Percentiles rank a stretch among this genome's conserved stretches.
Conservation (phyloP, 2,797 vertebrate genomes). For the Aeoliscus strigatus region DNA sequence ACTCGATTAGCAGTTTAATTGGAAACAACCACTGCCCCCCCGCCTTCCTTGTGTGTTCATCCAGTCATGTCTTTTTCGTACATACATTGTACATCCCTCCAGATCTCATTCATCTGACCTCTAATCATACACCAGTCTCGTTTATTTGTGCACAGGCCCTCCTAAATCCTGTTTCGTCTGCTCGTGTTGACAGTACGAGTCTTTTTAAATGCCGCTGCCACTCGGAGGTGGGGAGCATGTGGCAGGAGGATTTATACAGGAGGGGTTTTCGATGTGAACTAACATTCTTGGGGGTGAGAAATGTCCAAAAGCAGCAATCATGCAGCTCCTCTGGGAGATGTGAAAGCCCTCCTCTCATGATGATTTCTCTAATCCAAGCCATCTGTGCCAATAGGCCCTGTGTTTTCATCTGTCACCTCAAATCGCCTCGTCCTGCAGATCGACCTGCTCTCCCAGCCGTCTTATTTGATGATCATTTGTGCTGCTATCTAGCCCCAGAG, state of each 20-base stretch:
- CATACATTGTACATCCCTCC: slow-evolving; percentile 36
- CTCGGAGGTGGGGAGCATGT: slow-evolving; percentile 18
- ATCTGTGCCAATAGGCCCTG: slow-evolving; percentile 74
- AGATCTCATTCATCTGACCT: slow-evolving; percentile 43
- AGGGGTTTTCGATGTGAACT: slow-evolving; percentile 41
- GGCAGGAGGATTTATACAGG: slow-evolving; percentile 24
- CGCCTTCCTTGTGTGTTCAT: slow-evolving; percentile 13
- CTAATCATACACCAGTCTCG: slow-evolving; percentile 49
- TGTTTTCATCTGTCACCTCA: slow-evolving; percentile 65
- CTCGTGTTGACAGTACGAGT: slow-evolving; percentile 56
- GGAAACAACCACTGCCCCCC: slow-evolving; percentile 37
- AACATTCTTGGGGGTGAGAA: slow-evolving; percentile 67
- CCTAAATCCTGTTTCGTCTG: slow-evolving; percentile 42
- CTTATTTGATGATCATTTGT: slow-evolving; percentile 57
- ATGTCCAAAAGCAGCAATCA: slow-evolving; percentile 75
- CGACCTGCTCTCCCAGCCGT: slow-evolving; percentile 34
- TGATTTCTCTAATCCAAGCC: slow-evolving; percentile 75
- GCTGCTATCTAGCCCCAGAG: slow-evolving; percentile 24
- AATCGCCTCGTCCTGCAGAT: slow-evolving; percentile 39
- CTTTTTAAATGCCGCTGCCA: slow-evolving; percentile 49
- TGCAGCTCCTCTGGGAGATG: slow-evolving; percentile 63
- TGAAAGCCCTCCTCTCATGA: slow-evolving; percentile 61
- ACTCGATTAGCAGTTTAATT: slow-evolving; percentile 48
- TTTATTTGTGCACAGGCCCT: slow-evolving; percentile 53
- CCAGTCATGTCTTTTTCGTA: slow-evolving; percentile 33